Evolutionary conservation across 2,797 vertebrate genomes (phyloP), one percentile per base, ranked within the genome.

Genomic region (Menidia menidia): DNA sequence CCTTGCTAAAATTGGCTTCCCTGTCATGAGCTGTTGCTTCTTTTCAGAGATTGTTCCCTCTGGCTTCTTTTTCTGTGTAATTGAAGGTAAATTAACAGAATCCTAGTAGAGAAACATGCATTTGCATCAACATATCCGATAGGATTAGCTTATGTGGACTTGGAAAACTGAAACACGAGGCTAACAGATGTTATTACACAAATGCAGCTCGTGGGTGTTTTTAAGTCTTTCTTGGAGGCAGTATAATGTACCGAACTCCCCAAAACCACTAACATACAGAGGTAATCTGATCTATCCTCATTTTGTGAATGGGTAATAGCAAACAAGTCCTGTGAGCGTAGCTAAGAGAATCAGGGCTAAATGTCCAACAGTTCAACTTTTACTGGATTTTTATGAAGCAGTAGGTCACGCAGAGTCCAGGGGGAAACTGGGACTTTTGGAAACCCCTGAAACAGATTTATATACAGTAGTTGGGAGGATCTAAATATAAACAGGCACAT

Each of bases 1-100:
- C 65, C 68, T 81, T 57, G 18, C 77, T 82, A 84, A 89, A 88
- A 85, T 84, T 84, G 87, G 79, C 84, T 81, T 84, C 68, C 63
- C 82, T 82, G 84, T 88, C 85, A 84, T 82, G 86, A 91, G 64
- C 83, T 82, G 69, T 81, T 87, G 90, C 68, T 80, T 90, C 82
- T 75, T 87, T 87, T 87, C 73, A 84, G 66, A 76, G 70, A 80
- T 75, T 60, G 70, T 82, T 79, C 65, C 78, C 57, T 87, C 75
- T 79, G 64, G 77, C 73, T 78, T 47, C 9, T 55, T 72, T 79
- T 81, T 50, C 71, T 78, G 65, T 71, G 75, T 50, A 15, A 44
- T 66, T 73, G 75, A 80, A 83, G 83, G 64, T 78, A 74, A 87
- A 81, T 68, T 77, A 86, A 62, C 71, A 71, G 61, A 79, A 44